Percentiles rank a stretch among this genome's conserved stretches.
Evolutionary conservation across 2,888 invertebrate species (phyloP).

Genomic region (Muscina levida): DNA sequence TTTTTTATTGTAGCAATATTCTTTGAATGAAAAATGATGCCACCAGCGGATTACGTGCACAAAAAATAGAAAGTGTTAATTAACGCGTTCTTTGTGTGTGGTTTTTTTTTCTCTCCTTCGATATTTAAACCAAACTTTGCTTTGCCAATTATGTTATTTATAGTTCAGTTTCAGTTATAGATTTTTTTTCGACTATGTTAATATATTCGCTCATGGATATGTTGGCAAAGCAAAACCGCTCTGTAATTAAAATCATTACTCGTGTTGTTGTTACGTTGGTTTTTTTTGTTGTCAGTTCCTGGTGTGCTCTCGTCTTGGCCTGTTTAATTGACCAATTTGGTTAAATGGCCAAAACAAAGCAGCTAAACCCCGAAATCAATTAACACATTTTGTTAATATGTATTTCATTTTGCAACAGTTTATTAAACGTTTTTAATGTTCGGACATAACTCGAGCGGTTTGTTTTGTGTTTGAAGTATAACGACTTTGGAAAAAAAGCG

Average conservation of each 20-base stretch:
- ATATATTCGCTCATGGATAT: background rate
- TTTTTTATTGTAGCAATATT: no score
- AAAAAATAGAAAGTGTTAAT: constrained; percentile 2
- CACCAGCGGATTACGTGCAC: no score
- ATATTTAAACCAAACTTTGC: constrained; percentile 20
- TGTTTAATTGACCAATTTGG: constrained; percentile 54
- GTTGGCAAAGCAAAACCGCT: constrained; percentile 5
- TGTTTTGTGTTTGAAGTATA: no score
- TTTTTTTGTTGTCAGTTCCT: constrained; percentile 7
- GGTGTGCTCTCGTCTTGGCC: constrained; percentile 10
- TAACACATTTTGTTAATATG: constrained; percentile 2
- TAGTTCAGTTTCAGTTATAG: background rate
- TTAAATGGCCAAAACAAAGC: constrained; percentile 34
- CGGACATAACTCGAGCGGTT: constrained; percentile 3
- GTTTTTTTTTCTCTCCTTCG: background rate
- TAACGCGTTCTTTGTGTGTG: background rate
- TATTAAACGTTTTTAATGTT: background rate
- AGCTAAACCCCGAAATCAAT: constrained; percentile 22
- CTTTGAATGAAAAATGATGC: no score
- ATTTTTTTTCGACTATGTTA: no score
- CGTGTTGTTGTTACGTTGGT: constrained; percentile 7
- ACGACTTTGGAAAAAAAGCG: background rate
- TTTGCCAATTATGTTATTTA: constrained; percentile 1
- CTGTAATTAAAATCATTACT: constrained; percentile 27
- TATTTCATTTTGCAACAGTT: constrained; percentile 31